Conservation (phyloP, 2,113 vertebrate species). For the Leiothrix lutea region DNA sequence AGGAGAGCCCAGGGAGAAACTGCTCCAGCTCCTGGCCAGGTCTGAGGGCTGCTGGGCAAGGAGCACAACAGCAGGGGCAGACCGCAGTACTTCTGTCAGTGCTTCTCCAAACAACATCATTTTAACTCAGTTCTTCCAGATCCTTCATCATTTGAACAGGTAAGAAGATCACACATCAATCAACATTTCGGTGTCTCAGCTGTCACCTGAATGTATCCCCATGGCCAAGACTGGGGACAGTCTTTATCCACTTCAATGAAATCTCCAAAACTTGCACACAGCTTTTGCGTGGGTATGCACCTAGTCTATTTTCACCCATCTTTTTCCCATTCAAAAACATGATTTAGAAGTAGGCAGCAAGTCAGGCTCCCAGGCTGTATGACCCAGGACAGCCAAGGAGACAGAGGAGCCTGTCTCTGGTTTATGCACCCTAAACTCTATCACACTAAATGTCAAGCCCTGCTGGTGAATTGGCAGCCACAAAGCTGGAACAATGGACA, state of each 20-base stretch:
- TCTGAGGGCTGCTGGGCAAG: not conserved
- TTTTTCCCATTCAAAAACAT: not conserved
- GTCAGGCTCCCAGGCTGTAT: conserved; percentile 17
- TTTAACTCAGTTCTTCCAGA: not conserved
- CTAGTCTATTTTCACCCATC: not conserved
- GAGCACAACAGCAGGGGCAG: not conserved
- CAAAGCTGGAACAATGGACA: conserved; percentile 3
- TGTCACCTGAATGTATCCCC: not conserved
- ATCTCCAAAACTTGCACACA: not conserved
- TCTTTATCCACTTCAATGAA: not conserved
- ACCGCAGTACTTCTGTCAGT: not conserved
- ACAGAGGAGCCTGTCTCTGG: not conserved
- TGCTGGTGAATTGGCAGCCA: not conserved
- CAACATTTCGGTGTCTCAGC: not conserved
- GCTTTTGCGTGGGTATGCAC: not conserved
- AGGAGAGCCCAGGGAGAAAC: not conserved
- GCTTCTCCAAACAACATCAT: not conserved
- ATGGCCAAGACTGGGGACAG: not conserved
- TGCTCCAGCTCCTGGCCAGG: accelerated
- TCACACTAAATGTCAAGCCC: conserved; percentile 5
- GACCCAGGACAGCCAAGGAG: conserved; percentile 6
- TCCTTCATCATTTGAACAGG: not conserved
- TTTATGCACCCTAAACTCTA: not conserved
- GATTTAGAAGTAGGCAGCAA: not conserved
- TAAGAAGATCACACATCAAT: not conserved